Conservation (phyloP, 2,888 invertebrate genomes). For the Ceramica pisi region DNA sequence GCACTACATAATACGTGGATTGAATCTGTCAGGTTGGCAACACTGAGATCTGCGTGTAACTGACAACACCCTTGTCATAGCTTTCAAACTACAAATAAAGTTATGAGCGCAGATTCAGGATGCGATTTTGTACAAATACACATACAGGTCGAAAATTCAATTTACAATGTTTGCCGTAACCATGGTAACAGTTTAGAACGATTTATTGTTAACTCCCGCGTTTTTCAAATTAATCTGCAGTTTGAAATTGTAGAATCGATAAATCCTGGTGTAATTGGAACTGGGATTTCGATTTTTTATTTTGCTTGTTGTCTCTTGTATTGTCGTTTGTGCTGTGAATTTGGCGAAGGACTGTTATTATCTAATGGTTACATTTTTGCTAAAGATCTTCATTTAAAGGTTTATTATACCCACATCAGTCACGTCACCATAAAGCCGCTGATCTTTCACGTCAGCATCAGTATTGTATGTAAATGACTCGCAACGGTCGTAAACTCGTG, state of each 20-base stretch:
- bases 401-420: too few species aligned
- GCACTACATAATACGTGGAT: slow-evolving; percentile 35
- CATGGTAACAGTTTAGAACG: slow-evolving; percentile 42
- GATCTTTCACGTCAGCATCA: too few species aligned
- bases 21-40: slow-evolving; percentile 43
- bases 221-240: slow-evolving; percentile 58
- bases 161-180: slow-evolving; percentile 56
- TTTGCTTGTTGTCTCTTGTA: neutral
- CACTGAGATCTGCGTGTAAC: slow-evolving; percentile 62
- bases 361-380: neutral
- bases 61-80: slow-evolving; percentile 77
- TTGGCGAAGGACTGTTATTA: neutral
- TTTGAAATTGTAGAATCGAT: slow-evolving; percentile 47
- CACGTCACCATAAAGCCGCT: too few species aligned
- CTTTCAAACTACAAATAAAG: slow-evolving; percentile 69
- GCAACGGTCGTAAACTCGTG: too few species aligned
- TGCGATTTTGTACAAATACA: slow-evolving; percentile 59
- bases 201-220: slow-evolving; percentile 40
- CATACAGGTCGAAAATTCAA: slow-evolving; percentile 56
- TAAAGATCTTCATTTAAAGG: too few species aligned
- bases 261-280: slow-evolving; percentile 49
- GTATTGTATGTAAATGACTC: neutral
- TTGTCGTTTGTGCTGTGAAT: neutral
- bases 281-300: slow-evolving; percentile 13
- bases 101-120: slow-evolving; percentile 59